phyloP scores from a whole-genome alignment of 2,888 invertebrate genomes.

The Tethea ocularis region DNA sequence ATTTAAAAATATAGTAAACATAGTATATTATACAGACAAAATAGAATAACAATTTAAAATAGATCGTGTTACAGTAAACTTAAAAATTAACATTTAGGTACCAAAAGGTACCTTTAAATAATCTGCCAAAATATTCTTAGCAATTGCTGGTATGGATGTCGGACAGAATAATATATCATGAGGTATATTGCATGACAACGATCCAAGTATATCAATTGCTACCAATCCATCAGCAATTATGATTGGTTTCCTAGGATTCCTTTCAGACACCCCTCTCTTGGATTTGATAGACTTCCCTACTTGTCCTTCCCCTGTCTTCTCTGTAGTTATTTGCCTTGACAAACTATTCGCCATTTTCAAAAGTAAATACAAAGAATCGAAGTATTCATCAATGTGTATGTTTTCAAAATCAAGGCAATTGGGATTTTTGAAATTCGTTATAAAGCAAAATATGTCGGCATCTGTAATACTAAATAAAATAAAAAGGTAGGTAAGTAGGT shows the following conservation, averaged over 20 bases:
- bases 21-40: no score
- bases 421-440: slow-evolving; percentile 64
- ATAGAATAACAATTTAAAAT: no score
- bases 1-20: background rate
- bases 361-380: slow-evolving; percentile 61
- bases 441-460: slow-evolving; percentile 68
- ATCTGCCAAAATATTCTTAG: slow-evolving; percentile 57
- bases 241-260: slow-evolving; percentile 47
- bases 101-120: slow-evolving; percentile 57
- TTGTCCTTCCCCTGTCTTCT: slow-evolving; percentile 17
- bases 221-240: slow-evolving; percentile 68
- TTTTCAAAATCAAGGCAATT: slow-evolving; percentile 51
- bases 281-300: slow-evolving; percentile 18
- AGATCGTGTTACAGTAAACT: background rate
- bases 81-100: background rate
- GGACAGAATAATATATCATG: slow-evolving; percentile 59
- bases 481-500: background rate
- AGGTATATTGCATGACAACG: slow-evolving; percentile 57
- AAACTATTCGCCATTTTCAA: slow-evolving; percentile 65
- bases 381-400: slow-evolving; percentile 46
- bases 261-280: slow-evolving; percentile 22
- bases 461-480: slow-evolving; percentile 57
- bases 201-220: slow-evolving; percentile 58
- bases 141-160: slow-evolving; percentile 49
- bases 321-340: slow-evolving; percentile 20